These are phyloP conservation scores for Epinephelus coioides DNA, from an alignment of 2,797 vertebrate species.

Conservation along the genomic window DNA sequence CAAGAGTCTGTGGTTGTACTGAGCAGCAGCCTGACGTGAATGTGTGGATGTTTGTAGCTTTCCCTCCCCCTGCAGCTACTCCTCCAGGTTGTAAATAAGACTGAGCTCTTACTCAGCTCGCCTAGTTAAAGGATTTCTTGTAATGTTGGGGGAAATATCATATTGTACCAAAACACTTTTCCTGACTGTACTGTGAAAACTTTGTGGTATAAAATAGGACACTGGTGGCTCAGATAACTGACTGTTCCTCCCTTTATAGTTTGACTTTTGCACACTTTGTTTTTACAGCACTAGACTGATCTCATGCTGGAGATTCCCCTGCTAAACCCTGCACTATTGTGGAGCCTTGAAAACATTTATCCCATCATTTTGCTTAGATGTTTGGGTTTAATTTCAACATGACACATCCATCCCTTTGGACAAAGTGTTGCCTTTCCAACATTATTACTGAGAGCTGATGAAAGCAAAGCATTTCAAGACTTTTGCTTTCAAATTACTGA, in stretches of 20 bases:
- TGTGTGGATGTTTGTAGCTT: slow-evolving; percentile 64
- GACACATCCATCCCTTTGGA: slow-evolving; percentile 24
- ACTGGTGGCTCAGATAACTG: slow-evolving; percentile 7
- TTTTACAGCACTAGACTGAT: slow-evolving; percentile 28
- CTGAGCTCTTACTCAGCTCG: slow-evolving; percentile 41
- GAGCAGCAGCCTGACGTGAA: slow-evolving; percentile 47
- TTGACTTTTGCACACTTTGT: slow-evolving; percentile 35
- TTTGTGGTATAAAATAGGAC: slow-evolving; percentile 10
- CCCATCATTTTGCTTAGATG: slow-evolving; percentile 16
- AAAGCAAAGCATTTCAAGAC: slow-evolving; percentile 24
- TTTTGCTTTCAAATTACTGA: slow-evolving; percentile 14
- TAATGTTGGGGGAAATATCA: slow-evolving; percentile 37
- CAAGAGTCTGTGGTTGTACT: slow-evolving; percentile 63
- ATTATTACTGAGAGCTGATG: slow-evolving; percentile 34
- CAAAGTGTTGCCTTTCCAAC: slow-evolving; percentile 20
- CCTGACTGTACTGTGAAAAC: slow-evolving; percentile 20
- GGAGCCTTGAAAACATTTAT: slow-evolving; percentile 32
- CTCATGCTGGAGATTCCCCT: slow-evolving; percentile 32
- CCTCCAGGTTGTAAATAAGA: slow-evolving; percentile 65
- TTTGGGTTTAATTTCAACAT: slow-evolving; percentile 39
- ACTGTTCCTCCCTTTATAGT: not conserved
- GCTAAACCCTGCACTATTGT: slow-evolving; percentile 27
- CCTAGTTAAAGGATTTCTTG: slow-evolving; percentile 57
- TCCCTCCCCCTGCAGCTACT: slow-evolving; percentile 25
- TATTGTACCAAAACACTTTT: slow-evolving; percentile 22